Evolutionary conservation across 2,797 vertebrate species (phyloP).

Genomic region (Anguilla pacifica): DNA sequence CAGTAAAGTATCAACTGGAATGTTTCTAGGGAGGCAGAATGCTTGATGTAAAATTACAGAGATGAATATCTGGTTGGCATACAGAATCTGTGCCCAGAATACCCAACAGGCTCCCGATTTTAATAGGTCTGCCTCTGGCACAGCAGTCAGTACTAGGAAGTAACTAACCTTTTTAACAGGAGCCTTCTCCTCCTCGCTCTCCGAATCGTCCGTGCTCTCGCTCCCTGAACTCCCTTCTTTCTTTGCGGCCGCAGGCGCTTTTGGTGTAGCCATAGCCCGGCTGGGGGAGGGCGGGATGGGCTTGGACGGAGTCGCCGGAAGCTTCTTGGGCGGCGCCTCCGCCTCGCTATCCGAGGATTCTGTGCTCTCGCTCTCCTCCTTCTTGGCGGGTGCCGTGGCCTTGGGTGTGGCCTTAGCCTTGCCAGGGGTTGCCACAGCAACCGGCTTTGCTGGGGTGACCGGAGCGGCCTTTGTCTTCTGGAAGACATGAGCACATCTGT

Average conservation of each 20-base stretch:
- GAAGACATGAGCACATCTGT: not conserved
- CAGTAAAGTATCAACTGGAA: too few relatives aligned
- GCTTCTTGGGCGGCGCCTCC: not conserved
- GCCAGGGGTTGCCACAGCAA: not conserved
- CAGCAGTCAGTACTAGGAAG: not conserved
- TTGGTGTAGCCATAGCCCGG: not conserved
- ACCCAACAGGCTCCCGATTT: not conserved
- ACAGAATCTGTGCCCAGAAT: not conserved
- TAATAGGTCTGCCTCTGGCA: not conserved
- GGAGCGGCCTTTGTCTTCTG: not conserved
- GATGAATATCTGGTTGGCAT: not conserved
- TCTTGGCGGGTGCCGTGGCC: not conserved
- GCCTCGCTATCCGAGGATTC: slow-evolving; percentile 17
- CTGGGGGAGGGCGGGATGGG: not conserved
- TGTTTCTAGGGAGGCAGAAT: too few relatives aligned
- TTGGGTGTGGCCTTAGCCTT: not conserved
- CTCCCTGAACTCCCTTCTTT: slow-evolving; percentile 6
- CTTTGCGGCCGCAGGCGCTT: not conserved
- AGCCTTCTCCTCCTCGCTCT: not conserved
- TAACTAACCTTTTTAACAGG: not conserved
- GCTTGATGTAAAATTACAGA: not conserved
- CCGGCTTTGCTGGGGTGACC: not conserved
- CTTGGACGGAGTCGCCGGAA: not conserved
- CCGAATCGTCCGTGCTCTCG: slow-evolving; percentile 1
- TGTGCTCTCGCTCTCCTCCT: not conserved